These are phyloP conservation scores for Drosophila villosipedis DNA, from an alignment of 2,888 invertebrate species.

Conservation along the genomic window DNA sequence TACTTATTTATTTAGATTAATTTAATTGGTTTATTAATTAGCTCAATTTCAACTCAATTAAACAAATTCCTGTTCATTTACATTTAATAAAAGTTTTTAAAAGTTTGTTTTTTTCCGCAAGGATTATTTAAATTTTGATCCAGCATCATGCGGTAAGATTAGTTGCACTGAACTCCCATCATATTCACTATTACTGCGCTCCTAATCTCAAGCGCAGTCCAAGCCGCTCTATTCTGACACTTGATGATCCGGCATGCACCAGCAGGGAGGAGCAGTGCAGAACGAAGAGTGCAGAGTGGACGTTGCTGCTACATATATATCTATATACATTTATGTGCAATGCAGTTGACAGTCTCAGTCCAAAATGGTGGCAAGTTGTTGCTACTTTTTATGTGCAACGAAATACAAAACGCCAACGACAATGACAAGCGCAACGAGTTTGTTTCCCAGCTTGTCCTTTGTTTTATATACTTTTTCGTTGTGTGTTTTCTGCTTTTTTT, in stretches of 20 bases:
- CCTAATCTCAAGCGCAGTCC: conserved; percentile 6
- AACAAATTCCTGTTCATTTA: background rate
- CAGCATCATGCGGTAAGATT: conserved; percentile 5
- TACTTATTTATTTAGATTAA: background rate
- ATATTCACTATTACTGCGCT: background rate
- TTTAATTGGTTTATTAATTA: background rate
- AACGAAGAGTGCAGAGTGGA: conserved; percentile 20
- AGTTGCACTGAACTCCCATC: background rate
- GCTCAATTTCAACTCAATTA: background rate
- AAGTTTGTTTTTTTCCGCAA: background rate
- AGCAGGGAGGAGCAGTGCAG: conserved; percentile 2
- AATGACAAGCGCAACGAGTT: conserved; percentile 58
- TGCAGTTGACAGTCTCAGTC: conserved; percentile 43
- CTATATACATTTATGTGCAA: conserved; percentile 25
- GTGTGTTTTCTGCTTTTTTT: conserved; percentile 12
- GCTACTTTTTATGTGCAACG: conserved; percentile 62
- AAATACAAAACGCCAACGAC: conserved; percentile 59
- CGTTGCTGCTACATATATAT: conserved; percentile 20
- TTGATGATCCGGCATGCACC: conserved; percentile 23
- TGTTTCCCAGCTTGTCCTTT: conserved; percentile 37
- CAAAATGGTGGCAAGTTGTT: conserved; percentile 53
- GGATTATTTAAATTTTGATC: background rate
- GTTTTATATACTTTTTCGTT: conserved; percentile 25
- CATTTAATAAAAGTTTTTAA: background rate
- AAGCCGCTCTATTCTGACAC: conserved; percentile 35